These are phyloP conservation scores for Xyrichtys novacula DNA, from an alignment of 2,797 vertebrate genomes.

Conservation along the genomic window DNA sequence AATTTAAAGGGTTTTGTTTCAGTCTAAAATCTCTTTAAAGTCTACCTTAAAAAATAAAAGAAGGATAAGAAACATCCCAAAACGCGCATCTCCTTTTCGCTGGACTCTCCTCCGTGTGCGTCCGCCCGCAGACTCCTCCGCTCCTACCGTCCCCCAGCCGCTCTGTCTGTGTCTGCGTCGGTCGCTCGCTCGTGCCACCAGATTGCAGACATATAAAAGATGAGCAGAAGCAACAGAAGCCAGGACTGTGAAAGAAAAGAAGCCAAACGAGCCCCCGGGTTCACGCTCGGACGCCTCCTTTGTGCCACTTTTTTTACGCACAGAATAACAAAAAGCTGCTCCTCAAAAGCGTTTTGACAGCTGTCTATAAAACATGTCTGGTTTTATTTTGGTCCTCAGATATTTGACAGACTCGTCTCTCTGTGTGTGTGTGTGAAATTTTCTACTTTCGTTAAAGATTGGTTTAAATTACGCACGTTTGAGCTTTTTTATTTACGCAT, in stretches of 20 bases:
- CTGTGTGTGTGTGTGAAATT: slow-evolving; percentile 13
- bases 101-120: slow-evolving; percentile 17
- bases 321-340: slow-evolving; percentile 70
- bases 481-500: slow-evolving; percentile 61
- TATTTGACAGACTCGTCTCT: slow-evolving; percentile 38
- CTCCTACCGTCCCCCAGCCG: slow-evolving; percentile 35
- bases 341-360: slow-evolving; percentile 79
- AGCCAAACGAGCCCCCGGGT: slow-evolving; percentile 80
- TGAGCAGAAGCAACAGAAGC: slow-evolving; percentile 56
- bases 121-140: slow-evolving; percentile 19
- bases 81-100: slow-evolving; percentile 31
- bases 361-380: slow-evolving; percentile 76
- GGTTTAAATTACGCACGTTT: slow-evolving; percentile 57
- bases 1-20: background rate
- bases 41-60: slow-evolving; percentile 38
- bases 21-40: slow-evolving; percentile 19
- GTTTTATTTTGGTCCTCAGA: slow-evolving; percentile 78
- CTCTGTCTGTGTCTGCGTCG: slow-evolving; percentile 15
- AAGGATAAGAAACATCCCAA: slow-evolving; percentile 55
- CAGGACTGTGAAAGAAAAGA: slow-evolving; percentile 58
- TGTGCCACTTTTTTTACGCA: slow-evolving; percentile 83
- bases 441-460: slow-evolving; percentile 75
- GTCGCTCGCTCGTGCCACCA: slow-evolving; percentile 60
- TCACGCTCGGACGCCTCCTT: slow-evolving; percentile 89
- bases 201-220: slow-evolving; percentile 78